Evolutionary conservation across 2,113 vertebrate genomes (phyloP), one percentile per base, ranked within the genome.

Genomic region (Pycnonotus jocosus): DNA sequence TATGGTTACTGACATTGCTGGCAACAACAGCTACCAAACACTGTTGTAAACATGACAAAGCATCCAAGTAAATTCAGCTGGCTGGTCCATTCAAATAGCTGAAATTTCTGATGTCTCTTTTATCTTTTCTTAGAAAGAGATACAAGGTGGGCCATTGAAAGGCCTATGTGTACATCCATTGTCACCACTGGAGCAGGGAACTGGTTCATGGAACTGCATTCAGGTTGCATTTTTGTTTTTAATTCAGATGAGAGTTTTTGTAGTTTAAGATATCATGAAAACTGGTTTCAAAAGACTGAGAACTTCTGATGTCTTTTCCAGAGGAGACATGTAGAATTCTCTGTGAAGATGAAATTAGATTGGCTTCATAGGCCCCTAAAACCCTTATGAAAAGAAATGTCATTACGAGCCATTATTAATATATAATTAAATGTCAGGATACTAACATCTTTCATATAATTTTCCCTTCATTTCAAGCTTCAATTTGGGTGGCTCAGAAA

Each of bases 401-500:
- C 2, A 0, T 72, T 24, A 7, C 73, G 37, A 85, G 20, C 20
- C 44, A 30, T n/a, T 58, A 81, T 87, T 90, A 69, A 54, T 64
- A 72, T 38, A 47, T 69, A 56, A 71, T 42, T 81, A 64, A 85
- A 88, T 73, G 25, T 38, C 74, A 74, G 45, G 9, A 35, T 65
- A 35, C 20, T 48, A 70, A 56, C 31, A 8, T 61, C 35, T 69
- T 58, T 30, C 25, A 44, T 12, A n/a, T 40, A 0, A 0, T 48
- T 83, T 80, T 23, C 15, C 10, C 28, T 88, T 86, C 15, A 76
- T 56, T 60, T 61, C 69, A 37, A 76, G 37, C 16, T 86, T 31
- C 90, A 69, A 81, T 88, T 95, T 94, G 60, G 37, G 13, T 60
- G 17, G 40, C 28, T 81, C 31, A 90, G 57, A 93, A 87, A 92